Conservation (phyloP, 1,140 invertebrate genomes). For the Bombus superbus region DNA sequence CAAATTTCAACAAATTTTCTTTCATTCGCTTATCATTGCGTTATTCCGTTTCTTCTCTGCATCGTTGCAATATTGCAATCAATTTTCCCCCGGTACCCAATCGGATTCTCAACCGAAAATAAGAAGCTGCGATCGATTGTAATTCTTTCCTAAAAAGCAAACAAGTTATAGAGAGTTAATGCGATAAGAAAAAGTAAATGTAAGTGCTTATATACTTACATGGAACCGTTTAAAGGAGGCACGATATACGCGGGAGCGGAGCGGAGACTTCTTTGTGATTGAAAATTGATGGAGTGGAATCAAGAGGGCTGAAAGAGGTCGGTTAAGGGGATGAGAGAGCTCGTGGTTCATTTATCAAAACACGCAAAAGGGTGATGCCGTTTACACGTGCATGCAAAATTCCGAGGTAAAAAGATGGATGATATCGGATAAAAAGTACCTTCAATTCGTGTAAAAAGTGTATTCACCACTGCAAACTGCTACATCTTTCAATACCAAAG, state of each 20-base stretch:
- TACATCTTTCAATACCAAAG: too few species aligned
- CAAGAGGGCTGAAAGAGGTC: slow-evolving; percentile 64
- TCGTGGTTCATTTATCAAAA: slow-evolving; percentile 76
- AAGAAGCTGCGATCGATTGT: too few species aligned
- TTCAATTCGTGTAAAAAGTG: neutral
- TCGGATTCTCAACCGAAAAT: too few species aligned
- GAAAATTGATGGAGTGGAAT: slow-evolving; percentile 81
- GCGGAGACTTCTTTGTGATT: slow-evolving; percentile 76
- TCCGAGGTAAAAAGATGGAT: slow-evolving; percentile 37
- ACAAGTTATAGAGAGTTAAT: slow-evolving; percentile 7
- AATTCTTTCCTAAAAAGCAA: too few species aligned
- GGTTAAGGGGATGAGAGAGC: slow-evolving; percentile 60
- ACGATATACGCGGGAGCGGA: slow-evolving; percentile 58
- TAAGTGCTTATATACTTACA: slow-evolving; percentile 24
- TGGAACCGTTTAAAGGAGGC: slow-evolving; percentile 54
- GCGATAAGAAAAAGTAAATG: slow-evolving; percentile 20
- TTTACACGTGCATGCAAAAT: slow-evolving; percentile 57
- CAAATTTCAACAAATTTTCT: too few species aligned
- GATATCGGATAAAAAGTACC: neutral
- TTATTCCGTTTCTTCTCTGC: too few species aligned
- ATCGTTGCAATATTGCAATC: too few species aligned
- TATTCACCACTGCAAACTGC: neutral
- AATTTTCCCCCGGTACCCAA: too few species aligned
- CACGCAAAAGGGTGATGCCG: slow-evolving; percentile 66
- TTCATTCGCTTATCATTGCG: too few species aligned